Base-by-base conservation (phyloP, 2,888 invertebrate genomes). In the Physocephala rufipes region DNA sequence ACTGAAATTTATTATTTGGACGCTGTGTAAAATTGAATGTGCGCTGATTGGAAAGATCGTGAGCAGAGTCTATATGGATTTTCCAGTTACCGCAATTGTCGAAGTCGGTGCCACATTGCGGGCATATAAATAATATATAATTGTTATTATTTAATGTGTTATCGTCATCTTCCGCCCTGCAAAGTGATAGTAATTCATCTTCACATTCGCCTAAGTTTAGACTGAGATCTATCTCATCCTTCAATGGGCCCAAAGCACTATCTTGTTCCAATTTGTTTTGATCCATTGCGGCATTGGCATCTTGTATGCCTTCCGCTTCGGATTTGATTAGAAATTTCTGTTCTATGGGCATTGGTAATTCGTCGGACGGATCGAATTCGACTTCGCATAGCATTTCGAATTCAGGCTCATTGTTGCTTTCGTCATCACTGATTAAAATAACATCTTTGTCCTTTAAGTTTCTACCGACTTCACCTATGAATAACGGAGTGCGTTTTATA, bases 301-400 rank as follows among this genome's bases (percentile, higher is more conserved):
- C 62, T 30, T 63, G 28, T 2, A 64, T 24, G 9, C 15, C 47
- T 49, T 68, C 65, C 12, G 71, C 69, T 45, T 73, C 73, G 24
- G 67, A 43, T 64, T 73, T 73, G 28, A 55, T 70, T 2, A 67
- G 43, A 5, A 70, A 47, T 16, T 70, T 73, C 16, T 71, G 67
- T 15, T 73, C 71, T 13, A 73, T 70, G 26, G 73, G 73, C 30
- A 70, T 45, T 15, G 73, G 73, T 7, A 73, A 16, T 5, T 36
- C 47, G 2, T 63, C 45, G n/a, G 43, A 67, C 13, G 49, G 53
- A 24, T 73, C 71, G 43, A 71, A 67, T 26, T 73, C 70, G 13
- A 73, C 70, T 36, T 70, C 73, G 49, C 71, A 73, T 7, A 73
- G 59, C 68, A 73, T 69, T 28, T 73, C 69, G 58, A 71, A 73